Evolutionary conservation across 2,888 invertebrate species (phyloP).

Genomic region (Thumatha senex): DNA sequence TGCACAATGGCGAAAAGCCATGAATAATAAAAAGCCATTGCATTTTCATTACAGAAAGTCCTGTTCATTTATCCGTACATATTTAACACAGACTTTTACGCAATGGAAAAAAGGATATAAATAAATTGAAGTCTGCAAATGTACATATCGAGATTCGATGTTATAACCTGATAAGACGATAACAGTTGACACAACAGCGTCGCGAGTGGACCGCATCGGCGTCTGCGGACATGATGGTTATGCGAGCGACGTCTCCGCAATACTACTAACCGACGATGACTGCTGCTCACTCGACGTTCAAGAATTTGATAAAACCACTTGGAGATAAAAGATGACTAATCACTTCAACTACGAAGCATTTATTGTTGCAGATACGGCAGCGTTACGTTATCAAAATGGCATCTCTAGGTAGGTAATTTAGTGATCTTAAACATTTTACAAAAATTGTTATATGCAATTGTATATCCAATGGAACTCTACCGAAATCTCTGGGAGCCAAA

Average conservation of each 20-base stretch:
- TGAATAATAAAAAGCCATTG: neutral
- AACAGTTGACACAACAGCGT: conserved; percentile 42
- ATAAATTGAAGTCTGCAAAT: conserved; percentile 5
- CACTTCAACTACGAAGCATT: conserved; percentile 41
- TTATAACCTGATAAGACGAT: conserved; percentile 43
- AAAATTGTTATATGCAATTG: no score
- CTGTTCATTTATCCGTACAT: no score
- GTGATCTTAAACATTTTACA: no score
- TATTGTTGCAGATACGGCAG: conserved; percentile 27
- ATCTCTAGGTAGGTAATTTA: conserved; percentile 3
- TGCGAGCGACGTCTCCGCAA: conserved; percentile 30
- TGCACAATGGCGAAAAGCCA: neutral
- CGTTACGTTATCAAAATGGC: conserved; percentile 31
- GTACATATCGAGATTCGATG: conserved; percentile 11
- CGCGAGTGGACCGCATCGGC: conserved; percentile 35
- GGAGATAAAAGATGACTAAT: conserved; percentile 68
- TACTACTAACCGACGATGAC: conserved; percentile 40
- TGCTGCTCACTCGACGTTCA: conserved; percentile 41
- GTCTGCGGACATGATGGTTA: conserved; percentile 39
- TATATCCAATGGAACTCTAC: no score
- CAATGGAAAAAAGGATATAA: conserved; percentile 6
- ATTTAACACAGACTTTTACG: conserved; percentile 5
- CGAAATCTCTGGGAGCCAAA: no score
- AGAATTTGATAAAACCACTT: conserved; percentile 54
- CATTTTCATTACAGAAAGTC: no score